Evolutionary conservation across 2,888 invertebrate genomes (phyloP), one percentile per base, ranked within the genome.

Genomic region (Gandaritis pyraliata): DNA sequence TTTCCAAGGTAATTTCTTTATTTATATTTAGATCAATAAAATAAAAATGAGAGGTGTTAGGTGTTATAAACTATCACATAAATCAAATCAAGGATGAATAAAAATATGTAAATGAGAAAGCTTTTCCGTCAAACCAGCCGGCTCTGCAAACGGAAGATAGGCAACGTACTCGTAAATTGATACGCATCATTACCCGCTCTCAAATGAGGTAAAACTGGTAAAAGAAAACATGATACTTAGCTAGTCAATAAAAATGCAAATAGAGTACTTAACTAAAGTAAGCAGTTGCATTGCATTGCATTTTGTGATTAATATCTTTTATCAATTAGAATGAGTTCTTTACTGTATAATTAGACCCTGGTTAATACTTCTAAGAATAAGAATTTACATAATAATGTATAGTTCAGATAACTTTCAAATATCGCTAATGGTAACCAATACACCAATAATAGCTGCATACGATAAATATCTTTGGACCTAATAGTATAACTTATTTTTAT

Each of bases 231-330:
- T 51, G 48, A n/a, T n/a, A n/a, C n/a, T 58, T 63, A 62, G 60
- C 58, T 60, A 49, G 16, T 36, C 45, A 65, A 65, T 68, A 65
- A 68, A 68, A 64, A 68, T 68, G 65, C 41, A 49, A 65, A 68
- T 64, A 18, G n/a, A 10, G 39, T 50, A 33, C 33, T 23, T 23
- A 23, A 23, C 23, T 23, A 23, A 23, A 23, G 23, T 23, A 23
- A 23, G 23, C 23, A 23, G 33, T 33, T 33, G 10, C 33, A 33
- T 61, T 33, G 10, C 33, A 33, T 61, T 52, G 43, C 41, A 33
- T 33, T 45, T 4, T 45, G 16, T 29, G 59, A 61, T 64, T 57
- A 50, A 54, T 55, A 58, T 59, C 53, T 59, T 29, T 58, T 53
- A 57, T 55, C 16, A 30, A 46, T 23, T 23, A 23, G 23, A 23